phyloP scores from a whole-genome alignment of 2,888 invertebrate genomes.

The Mythimna impura region DNA sequence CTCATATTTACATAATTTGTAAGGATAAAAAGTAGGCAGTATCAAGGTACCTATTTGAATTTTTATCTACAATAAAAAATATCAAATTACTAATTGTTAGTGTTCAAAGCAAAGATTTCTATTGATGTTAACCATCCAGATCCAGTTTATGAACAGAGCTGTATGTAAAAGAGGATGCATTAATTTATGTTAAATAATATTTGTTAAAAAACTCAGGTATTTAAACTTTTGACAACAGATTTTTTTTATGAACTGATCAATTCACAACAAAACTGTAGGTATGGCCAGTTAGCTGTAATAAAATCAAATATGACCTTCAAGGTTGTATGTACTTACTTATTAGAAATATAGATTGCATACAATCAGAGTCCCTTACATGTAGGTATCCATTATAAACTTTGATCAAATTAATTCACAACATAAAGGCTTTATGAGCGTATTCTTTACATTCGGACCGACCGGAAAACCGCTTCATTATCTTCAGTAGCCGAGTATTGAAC shows the following conservation, averaged over 20 bases:
- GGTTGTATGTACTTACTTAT: conserved; percentile 51
- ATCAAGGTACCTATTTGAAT: conserved; percentile 1
- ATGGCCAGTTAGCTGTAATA: conserved; percentile 13
- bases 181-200: no score
- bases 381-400: conserved; percentile 36
- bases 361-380: conserved; percentile 15
- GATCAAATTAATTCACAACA: conserved; percentile 21
- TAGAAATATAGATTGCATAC: conserved; percentile 41
- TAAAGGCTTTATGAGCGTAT: conserved; percentile 4
- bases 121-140: neutral
- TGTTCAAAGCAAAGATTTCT: neutral
- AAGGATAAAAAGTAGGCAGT: neutral
- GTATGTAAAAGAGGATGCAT: no score
- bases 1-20: neutral
- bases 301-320: conserved; percentile 51
- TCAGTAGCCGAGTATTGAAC: conserved; percentile 46
- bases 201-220: no score
- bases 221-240: conserved; percentile 10
- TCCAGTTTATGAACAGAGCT: no score
- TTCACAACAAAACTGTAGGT: neutral
- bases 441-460: conserved; percentile 21
- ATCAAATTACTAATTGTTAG: neutral
- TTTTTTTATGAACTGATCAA: neutral
- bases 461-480: conserved; percentile 43
- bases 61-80: conserved; percentile 15